Percentiles rank a stretch among this genome's conserved stretches.
Evolutionary conservation across 2,113 vertebrate species (phyloP).

Genomic region (Vanacampus margaritifer): DNA sequence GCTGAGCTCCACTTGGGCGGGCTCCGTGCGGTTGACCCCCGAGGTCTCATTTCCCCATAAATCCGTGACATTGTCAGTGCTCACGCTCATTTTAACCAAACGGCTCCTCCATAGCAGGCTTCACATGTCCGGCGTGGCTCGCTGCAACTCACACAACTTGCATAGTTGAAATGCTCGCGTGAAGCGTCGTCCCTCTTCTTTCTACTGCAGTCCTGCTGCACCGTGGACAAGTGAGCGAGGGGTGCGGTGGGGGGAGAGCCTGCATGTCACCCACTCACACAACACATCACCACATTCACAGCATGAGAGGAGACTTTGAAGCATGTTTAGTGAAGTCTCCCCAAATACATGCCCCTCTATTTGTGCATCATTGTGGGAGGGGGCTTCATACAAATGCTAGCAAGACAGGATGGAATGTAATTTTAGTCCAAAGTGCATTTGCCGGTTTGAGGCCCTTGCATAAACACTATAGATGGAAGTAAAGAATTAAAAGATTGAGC

Average conservation of each 20-base stretch:
- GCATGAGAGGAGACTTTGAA: not conserved
- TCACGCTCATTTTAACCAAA: conserved; percentile 72
- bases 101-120: conserved; percentile 72
- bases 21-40: conserved; percentile 67
- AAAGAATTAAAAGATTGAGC: not conserved
- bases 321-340: conserved; percentile 2
- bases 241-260: conserved; percentile 24
- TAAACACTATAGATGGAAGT: not conserved
- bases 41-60: conserved; percentile 72
- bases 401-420: not conserved
- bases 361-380: conserved; percentile 26
- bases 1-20: conserved; percentile 72
- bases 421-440: not conserved
- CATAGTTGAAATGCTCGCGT: conserved; percentile 4
- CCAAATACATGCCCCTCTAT: conserved; percentile 8
- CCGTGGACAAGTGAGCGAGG: conserved; percentile 42
- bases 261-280: conserved; percentile 39
- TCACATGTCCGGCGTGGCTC: conserved; percentile 22
- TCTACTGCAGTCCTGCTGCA: conserved; percentile 27
- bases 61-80: conserved; percentile 69
- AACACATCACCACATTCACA: conserved; percentile 13
- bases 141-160: conserved; percentile 28
- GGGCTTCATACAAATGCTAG: conserved; percentile 3
- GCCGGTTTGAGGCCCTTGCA: not conserved
- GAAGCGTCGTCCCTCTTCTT: conserved; percentile 5